phyloP scores from a whole-genome alignment of 1,140 invertebrate species.

The Helicoverpa zea region DNA sequence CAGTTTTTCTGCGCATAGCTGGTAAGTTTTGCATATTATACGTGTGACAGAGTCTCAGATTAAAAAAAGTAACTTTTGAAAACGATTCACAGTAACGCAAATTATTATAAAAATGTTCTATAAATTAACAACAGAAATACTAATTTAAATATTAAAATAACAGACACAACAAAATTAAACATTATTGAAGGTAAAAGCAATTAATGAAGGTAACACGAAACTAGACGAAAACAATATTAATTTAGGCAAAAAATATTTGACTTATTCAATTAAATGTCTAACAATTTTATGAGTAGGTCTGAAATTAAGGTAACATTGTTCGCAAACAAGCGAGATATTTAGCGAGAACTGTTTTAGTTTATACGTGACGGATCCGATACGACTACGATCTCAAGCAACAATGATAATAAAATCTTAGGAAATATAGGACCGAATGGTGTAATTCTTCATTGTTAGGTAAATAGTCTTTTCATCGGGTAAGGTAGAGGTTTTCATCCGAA shows the following conservation, averaged over 20 bases:
- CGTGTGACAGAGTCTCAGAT: no score
- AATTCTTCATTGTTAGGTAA: no score
- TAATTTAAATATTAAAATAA: background rate
- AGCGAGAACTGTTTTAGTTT: background rate
- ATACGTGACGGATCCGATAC: background rate
- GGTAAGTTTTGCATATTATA: no score
- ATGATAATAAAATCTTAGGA: no score
- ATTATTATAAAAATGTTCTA: background rate
- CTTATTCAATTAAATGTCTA: slow-evolving; percentile 42
- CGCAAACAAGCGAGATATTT: slow-evolving; percentile 35
- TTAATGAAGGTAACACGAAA: background rate
- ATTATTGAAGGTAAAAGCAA: no score
- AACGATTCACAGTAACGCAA: no score
- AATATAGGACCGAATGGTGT: no score
- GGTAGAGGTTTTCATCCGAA: no score
- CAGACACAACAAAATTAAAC: background rate
- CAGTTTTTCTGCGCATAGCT: no score
- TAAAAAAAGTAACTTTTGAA: no score
- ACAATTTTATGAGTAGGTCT: slow-evolving; percentile 18
- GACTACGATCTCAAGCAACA: background rate
- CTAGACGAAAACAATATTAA: slow-evolving; percentile 12
- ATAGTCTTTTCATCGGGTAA: no score
- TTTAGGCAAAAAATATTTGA: slow-evolving; percentile 35
- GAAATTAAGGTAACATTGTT: slow-evolving; percentile 43
- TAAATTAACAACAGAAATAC: background rate